These are phyloP conservation scores for Polyergus mexicanus DNA, from an alignment of 1,140 invertebrate genomes.

Conservation along the genomic window DNA sequence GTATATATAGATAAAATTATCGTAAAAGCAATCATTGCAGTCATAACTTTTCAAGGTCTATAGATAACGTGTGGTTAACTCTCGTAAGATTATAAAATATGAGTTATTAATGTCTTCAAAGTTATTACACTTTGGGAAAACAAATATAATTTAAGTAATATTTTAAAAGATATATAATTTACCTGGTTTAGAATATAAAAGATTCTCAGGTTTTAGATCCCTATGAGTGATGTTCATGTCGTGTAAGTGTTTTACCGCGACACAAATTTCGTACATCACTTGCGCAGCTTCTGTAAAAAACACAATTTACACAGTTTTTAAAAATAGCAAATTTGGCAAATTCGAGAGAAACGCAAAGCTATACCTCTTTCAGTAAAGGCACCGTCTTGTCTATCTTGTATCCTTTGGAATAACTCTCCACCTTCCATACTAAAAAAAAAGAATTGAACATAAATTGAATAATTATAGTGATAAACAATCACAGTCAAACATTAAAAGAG, in stretches of 20 bases:
- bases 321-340: neutral
- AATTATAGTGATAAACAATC: slow-evolving; percentile 2
- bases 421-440: slow-evolving; percentile 94
- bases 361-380: slow-evolving; percentile 97
- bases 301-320: neutral
- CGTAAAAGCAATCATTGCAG: neutral
- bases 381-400: slow-evolving; percentile 96
- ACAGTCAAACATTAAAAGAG: neutral
- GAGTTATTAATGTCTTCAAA: slow-evolving; percentile 27
- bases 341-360: neutral
- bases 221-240: slow-evolving; percentile 98
- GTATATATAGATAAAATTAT: slow-evolving; percentile 41
- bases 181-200: slow-evolving; percentile 92
- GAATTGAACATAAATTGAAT: slow-evolving; percentile 18
- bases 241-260: slow-evolving; percentile 98
- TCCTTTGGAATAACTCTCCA: slow-evolving; percentile 98
- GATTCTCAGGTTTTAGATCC: slow-evolving; percentile 98
- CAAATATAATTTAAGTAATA: neutral
- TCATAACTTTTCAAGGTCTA: slow-evolving; percentile 20
- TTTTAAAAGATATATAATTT: slow-evolving; percentile 48
- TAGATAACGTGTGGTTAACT: slow-evolving; percentile 4
- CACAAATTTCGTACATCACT: slow-evolving; percentile 98
- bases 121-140: neutral
- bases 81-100: slow-evolving; percentile 2
- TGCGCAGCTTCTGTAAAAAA: slow-evolving; percentile 92